These are phyloP conservation scores for Plectus sambesii DNA, from an alignment of 1,140 invertebrate species.

Conservation along the genomic window DNA sequence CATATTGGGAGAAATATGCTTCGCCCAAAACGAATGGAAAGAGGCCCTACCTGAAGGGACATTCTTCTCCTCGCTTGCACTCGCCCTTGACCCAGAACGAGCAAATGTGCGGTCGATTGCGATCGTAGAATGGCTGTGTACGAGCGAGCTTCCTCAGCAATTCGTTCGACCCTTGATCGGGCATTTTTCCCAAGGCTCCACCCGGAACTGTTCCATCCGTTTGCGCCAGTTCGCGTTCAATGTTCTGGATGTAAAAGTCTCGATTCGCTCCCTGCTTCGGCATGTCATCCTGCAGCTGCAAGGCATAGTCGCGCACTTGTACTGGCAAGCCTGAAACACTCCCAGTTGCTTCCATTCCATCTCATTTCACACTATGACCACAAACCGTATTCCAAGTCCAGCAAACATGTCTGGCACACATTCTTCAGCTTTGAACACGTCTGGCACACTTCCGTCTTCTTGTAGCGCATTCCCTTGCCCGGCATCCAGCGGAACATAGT, in stretches of 20 bases:
- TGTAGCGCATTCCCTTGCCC: slow-evolving; percentile 93
- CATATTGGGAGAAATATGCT: slow-evolving; percentile 1
- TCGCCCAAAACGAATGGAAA: slow-evolving; percentile 13
- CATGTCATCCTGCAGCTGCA: slow-evolving; percentile 84
- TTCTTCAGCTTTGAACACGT: slow-evolving; percentile 97
- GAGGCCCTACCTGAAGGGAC: slow-evolving; percentile 64
- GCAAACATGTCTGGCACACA: slow-evolving; percentile 94
- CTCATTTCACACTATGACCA: slow-evolving; percentile 10
- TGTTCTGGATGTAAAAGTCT: slow-evolving; percentile 95
- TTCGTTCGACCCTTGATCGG: slow-evolving; percentile 56
- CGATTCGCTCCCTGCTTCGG: slow-evolving; percentile 97
- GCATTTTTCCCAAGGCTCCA: slow-evolving; percentile 50
- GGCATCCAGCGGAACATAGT: slow-evolving; percentile 94
- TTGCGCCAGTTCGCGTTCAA: slow-evolving; percentile 62
- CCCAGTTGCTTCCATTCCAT: slow-evolving; percentile 7
- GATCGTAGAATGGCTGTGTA: slow-evolving; percentile 94
- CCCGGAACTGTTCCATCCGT: slow-evolving; percentile 50
- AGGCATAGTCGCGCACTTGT: slow-evolving; percentile 79
- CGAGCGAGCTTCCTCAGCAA: slow-evolving; percentile 83
- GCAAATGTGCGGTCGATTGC: slow-evolving; percentile 96
- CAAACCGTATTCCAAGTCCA: slow-evolving; percentile 88
- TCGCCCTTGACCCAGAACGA: slow-evolving; percentile 99
- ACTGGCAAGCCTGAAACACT: slow-evolving; percentile 52
- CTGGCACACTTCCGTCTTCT: slow-evolving; percentile 99
- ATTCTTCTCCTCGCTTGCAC: slow-evolving; percentile 96